Percentiles rank a stretch among this genome's conserved stretches.
Conservation (phyloP, 2,888 invertebrate species). For the Eupithecia abbreviata region DNA sequence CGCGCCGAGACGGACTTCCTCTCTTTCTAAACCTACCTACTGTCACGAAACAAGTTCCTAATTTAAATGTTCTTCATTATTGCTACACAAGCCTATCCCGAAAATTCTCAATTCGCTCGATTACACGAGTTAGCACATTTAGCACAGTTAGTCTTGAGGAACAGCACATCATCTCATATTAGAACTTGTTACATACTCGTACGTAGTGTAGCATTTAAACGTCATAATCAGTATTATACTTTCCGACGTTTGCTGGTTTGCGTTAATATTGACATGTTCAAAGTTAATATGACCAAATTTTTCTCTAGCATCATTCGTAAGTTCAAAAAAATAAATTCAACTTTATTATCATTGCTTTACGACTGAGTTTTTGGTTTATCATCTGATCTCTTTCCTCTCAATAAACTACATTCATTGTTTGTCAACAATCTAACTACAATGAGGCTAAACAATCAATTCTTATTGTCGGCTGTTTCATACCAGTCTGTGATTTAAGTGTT, state of each 20-base stretch:
- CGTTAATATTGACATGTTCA: neutral
- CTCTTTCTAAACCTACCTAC: neutral
- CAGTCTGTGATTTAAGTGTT: slow-evolving; percentile 22
- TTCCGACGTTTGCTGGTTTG: neutral
- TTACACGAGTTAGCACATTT: too few species aligned
- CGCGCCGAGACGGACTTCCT: neutral
- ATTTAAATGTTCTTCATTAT: neutral
- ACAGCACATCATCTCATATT: neutral
- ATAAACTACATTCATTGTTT: slow-evolving; percentile 25
- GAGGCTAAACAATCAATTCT: slow-evolving; percentile 25
- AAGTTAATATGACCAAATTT: neutral
- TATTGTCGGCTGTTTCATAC: slow-evolving; percentile 23
- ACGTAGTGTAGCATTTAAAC: neutral
- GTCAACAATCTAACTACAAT: slow-evolving; percentile 28
- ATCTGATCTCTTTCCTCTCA: slow-evolving; percentile 5
- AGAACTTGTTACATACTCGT: neutral
- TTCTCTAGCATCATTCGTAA: neutral
- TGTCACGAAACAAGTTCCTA: neutral
- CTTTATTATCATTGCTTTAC: neutral
- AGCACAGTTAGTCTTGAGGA: neutral
- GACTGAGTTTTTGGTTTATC: neutral
- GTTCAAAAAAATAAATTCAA: neutral
- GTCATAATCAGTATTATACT: neutral
- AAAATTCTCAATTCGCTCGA: neutral
- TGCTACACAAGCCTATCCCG: neutral